These are phyloP conservation scores for Microcebus ravelobensis DNA, from an alignment of 2,113 vertebrate genomes.

Conservation along the genomic window DNA sequence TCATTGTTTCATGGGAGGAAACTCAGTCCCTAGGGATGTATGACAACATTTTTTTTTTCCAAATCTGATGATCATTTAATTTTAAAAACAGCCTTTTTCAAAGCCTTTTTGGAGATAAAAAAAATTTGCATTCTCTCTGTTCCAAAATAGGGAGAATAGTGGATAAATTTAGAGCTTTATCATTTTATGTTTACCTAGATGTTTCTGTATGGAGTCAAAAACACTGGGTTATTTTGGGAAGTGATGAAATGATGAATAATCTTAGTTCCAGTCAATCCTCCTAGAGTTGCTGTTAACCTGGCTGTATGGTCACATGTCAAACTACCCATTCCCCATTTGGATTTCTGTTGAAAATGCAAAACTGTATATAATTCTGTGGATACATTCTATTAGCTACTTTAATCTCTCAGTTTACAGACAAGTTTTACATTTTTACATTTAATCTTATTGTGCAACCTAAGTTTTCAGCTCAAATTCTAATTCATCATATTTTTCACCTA, in stretches of 20 bases:
- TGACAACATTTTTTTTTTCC: neutral
- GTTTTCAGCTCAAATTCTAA: conserved; percentile 31
- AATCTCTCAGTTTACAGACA: conserved; percentile 15
- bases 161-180: neutral
- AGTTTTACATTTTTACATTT: conserved; percentile 28
- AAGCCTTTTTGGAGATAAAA: neutral
- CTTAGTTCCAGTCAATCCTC: neutral
- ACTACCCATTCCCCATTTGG: neutral
- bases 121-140: neutral
- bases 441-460: neutral
- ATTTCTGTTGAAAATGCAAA: conserved; percentile 12
- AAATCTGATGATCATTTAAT: conserved; percentile 21
- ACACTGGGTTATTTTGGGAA: neutral
- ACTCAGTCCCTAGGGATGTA: neutral
- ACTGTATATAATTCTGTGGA: neutral
- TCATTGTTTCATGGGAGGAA: conserved; percentile 16
- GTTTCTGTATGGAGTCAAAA: neutral
- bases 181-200: neutral
- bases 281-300: neutral
- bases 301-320: neutral
- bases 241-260: neutral
- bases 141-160: neutral
- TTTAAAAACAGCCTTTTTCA: neutral
- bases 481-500: neutral
- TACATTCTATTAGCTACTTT: neutral